Evolutionary conservation across 1,140 invertebrate genomes (phyloP), one percentile per base, ranked within the genome.

Genomic region (Aphelenchoides avenae): DNA sequence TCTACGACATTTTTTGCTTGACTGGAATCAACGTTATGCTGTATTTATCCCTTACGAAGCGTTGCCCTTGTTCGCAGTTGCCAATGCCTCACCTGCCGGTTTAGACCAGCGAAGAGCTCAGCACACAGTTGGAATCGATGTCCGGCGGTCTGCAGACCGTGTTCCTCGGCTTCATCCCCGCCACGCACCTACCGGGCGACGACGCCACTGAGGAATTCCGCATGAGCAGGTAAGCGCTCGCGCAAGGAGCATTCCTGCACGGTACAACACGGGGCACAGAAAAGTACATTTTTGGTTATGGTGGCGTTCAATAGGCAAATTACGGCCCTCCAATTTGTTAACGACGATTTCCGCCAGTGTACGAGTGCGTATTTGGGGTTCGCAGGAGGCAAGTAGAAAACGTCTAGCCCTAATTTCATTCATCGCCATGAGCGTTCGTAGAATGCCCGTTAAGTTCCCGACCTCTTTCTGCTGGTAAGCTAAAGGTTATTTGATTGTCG

Each of bases 321-420:
- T 29, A 18, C 43, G n/a, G 27, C 26, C 34, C 3, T 34, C 11
- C 4, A 18, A 18, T 46, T 46, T 13, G 34, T 24, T 29, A 46
- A 46, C 29, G 43, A 36, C 34, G 18, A 36, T 13, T 36, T 13
- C 34, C 13, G 13, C 18, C 13, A 13, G 18, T 13, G 18, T 36
- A 13, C 34, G 13, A 36, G 18, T 46, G 34, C 15, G 26, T 46
- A 15, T 46, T 3, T 34, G n/a, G 5, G 15, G 15, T 46, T 46
- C n/a, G 34, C 26, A 46, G 34, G 34, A 46, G 43, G 26, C 26
- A 46, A 30, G 43, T 29, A 46, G 43, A 30, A 46, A n/a, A 46
- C 43, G 3, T 11, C 34, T 18, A 30, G 27, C 24, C 43, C 34
- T 13, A 30, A 30, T 46, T 46, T 46, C 34, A n/a, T 46, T 46